Base-by-base conservation (phyloP, 2,888 invertebrate species). In the Conistra vaccinii region DNA sequence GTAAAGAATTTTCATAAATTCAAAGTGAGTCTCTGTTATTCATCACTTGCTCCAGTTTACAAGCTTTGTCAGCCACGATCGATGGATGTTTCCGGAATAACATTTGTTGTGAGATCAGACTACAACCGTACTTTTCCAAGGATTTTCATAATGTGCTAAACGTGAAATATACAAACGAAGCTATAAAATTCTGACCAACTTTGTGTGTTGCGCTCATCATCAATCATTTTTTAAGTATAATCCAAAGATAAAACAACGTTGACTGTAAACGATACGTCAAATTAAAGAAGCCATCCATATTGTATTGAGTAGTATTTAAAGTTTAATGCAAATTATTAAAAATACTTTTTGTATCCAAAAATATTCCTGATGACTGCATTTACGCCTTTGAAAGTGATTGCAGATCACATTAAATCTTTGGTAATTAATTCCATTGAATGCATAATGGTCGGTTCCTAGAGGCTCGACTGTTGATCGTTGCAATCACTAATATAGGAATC, bases 361-460 rank as follows among this genome's bases (percentile, higher is more conserved):
- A n/a, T n/a, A n/a, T n/a, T n/a, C n/a, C n/a, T n/a, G n/a, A n/a
- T n/a, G n/a, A n/a, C n/a, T n/a, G n/a, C n/a, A n/a, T n/a, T n/a
- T n/a, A 26, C 55, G 26, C 17, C 4, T 29, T 57, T 57, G 20
- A 17, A 57, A 29, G 26, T 58, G 0, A 60, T 32, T 12, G 12
- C 12, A 53, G n/a, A n/a, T n/a, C n/a, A n/a, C n/a, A n/a, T n/a
- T n/a, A n/a, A n/a, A n/a, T n/a, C n/a, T n/a, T n/a, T n/a, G n/a
- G n/a, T n/a, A 35, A 23, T 51, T 73, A 42, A 60, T 60, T 61
- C 42, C 39, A 69, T 51, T 48, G 17, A 68, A 29, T 60, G 23
- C 51, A n/a, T 42, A n/a, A 20, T 57, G 20, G n/a, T 48, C 2
- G 60, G 17, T 0, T 60, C n/a, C 29, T 10, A 60, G 42, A 60